Evolutionary conservation across 2,797 vertebrate genomes (phyloP).

Genomic region (Mallotus villosus): DNA sequence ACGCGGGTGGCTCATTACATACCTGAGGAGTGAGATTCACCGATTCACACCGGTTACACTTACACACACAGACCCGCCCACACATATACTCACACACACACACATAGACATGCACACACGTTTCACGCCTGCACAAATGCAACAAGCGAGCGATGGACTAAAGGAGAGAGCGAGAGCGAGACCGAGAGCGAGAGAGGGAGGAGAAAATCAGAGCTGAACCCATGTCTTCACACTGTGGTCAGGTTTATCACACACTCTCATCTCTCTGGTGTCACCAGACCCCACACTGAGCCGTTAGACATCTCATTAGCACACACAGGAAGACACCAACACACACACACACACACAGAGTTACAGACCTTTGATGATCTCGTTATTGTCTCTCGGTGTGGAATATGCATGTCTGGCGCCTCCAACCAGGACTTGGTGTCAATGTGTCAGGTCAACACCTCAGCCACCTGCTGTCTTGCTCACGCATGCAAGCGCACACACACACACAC

Average conservation of each 20-base stretch:
- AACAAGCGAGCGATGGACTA: constrained; percentile 20
- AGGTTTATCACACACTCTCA: too few species aligned
- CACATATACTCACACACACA: constrained; percentile 15
- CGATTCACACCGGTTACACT: too few species aligned
- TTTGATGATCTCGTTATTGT: constrained; percentile 19
- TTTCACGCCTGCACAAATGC: constrained; percentile 6
- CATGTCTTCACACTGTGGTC: too few species aligned
- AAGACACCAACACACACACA: neutral
- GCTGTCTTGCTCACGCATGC: constrained; percentile 3
- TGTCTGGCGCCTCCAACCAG: neutral
- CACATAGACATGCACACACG: constrained; percentile 4
- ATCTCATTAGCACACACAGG: too few species aligned
- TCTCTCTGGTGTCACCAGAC: neutral
- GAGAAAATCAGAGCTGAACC: neutral
- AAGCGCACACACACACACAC: constrained; percentile 9
- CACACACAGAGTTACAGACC: neutral
- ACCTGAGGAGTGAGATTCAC: too few species aligned
- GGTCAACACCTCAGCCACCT: neutral
- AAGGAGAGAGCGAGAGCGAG: constrained; percentile 1
- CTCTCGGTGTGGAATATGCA: constrained; percentile 12
- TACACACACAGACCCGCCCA: constrained; percentile 18
- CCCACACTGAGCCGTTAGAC: neutral
- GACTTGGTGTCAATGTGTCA: constrained; percentile 8
- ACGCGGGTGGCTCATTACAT: too few species aligned
- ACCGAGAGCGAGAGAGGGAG: constrained; percentile 5